Evolutionary conservation across 1,140 invertebrate genomes (phyloP), one percentile per base, ranked within the genome.

Genomic region (Macrobrachium rosenbergii): DNA sequence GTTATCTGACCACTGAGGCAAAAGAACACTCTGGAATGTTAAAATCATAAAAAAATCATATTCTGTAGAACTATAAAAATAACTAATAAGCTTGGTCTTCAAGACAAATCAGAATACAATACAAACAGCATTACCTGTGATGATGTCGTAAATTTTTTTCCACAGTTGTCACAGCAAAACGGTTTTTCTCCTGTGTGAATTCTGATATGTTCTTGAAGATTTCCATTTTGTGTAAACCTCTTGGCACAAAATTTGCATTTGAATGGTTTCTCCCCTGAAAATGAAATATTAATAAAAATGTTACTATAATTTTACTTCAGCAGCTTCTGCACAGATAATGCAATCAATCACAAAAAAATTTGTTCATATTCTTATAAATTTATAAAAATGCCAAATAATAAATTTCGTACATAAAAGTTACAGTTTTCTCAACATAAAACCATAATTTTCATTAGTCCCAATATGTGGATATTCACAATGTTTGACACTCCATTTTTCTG

Each of bases 161-260:
- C 94, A 90, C 95, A 96, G 90, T 94, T 95, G 90, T 95, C 94
- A 89, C 95, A 96, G 21, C 94, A 93, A 89, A 94, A 95, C 1
- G 97, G 97, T 93, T 97, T 91, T 95, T 98, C 97, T 87, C 97
- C 97, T 45, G 98, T 99, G 92, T 99, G 98, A 2, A 93, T 89
- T n/a, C 95, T 93, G 88, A 93, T 91, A 91, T 96, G 95, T 90
- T 95, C 95, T 87, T 94, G 94, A 23, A 95, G 92, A 84, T 95
- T 94, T 93, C 94, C 95, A 76, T 94, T 93, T 89, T 95, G 94
- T 0, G 93, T 93, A 92, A 97, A 97, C 67, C 95, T 95, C 92
- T 97, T 97, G 45, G 95, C 94, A 92, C 96, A 97, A 92, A 94
- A 96, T 90, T 94, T 94, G 92, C 96, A 97, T 82, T 95, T 93